These are phyloP conservation scores for Prinia subflava DNA, from an alignment of 2,113 vertebrate genomes.

Conservation along the genomic window DNA sequence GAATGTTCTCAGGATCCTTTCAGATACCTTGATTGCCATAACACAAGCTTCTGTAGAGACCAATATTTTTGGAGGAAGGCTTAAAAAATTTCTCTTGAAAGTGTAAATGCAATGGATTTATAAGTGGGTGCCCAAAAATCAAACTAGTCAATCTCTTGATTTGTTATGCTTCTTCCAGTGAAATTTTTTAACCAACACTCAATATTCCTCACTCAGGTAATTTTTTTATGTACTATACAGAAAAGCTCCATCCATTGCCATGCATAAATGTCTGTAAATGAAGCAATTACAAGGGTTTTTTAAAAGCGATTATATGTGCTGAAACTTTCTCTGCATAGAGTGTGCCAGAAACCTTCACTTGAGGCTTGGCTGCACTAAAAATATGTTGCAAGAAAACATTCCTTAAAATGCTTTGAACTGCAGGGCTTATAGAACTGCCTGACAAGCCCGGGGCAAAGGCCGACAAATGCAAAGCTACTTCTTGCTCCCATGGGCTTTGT, in stretches of 20 bases:
- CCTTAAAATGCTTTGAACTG: neutral
- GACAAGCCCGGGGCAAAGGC: neutral
- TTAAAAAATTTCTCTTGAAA: neutral
- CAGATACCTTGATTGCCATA: neutral
- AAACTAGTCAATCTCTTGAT: neutral
- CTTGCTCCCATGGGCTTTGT: neutral
- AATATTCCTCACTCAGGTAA: neutral
- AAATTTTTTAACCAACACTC: neutral
- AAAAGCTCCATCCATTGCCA: neutral
- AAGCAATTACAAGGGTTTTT: fast-evolving
- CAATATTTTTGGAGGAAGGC: neutral
- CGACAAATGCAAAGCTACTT: neutral
- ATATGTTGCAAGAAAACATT: constrained; percentile 35
- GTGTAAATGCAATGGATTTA: neutral
- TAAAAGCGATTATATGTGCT: neutral
- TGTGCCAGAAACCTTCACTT: neutral
- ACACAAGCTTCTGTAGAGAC: neutral
- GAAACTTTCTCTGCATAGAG: neutral
- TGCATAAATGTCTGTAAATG: neutral
- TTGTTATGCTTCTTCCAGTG: neutral
- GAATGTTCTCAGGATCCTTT: constrained; percentile 1
- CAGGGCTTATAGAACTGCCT: neutral
- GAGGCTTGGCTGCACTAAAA: neutral
- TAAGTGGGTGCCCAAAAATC: neutral
- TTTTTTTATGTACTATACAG: neutral